Conservation (phyloP, 2,888 invertebrate genomes). For the Coenonympha arcania region DNA sequence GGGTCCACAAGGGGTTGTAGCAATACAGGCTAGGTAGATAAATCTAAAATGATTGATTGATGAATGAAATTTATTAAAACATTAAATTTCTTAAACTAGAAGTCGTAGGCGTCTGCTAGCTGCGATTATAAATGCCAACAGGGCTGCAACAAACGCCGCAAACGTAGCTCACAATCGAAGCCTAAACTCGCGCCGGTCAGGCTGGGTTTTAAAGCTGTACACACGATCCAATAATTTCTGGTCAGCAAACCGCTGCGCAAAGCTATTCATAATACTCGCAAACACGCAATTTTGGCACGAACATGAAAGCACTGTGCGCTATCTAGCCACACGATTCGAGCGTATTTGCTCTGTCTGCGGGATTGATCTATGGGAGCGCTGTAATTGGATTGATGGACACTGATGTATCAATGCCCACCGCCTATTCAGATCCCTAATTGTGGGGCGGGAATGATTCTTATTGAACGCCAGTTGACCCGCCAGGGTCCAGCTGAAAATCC, state of each 20-base stretch:
- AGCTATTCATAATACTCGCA: constrained; percentile 13
- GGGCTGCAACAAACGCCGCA: neutral
- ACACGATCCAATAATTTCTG: constrained; percentile 15
- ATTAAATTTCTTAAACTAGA: too few species aligned
- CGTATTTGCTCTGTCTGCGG: constrained; percentile 34
- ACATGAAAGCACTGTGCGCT: constrained; percentile 15
- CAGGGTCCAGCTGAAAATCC: too few species aligned
- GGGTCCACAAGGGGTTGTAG: too few species aligned
- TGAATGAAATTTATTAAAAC: too few species aligned
- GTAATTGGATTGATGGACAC: constrained; percentile 48
- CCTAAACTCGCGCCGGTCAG: neutral
- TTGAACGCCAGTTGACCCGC: neutral
- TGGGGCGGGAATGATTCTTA: constrained; percentile 5
- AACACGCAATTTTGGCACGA: constrained; percentile 19
- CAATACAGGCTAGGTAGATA: too few species aligned
- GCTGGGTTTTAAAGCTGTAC: neutral
- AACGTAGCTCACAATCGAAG: neutral
- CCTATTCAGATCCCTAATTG: constrained; percentile 14
- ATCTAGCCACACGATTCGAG: constrained; percentile 18
- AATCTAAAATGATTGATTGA: too few species aligned
- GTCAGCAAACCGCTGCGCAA: constrained; percentile 9
- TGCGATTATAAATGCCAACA: neutral
- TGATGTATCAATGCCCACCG: constrained; percentile 44
- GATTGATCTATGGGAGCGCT: constrained; percentile 48
- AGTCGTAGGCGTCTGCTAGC: too few species aligned